Conservation (phyloP, 2,113 vertebrate species). For the Clarias gariepinus region DNA sequence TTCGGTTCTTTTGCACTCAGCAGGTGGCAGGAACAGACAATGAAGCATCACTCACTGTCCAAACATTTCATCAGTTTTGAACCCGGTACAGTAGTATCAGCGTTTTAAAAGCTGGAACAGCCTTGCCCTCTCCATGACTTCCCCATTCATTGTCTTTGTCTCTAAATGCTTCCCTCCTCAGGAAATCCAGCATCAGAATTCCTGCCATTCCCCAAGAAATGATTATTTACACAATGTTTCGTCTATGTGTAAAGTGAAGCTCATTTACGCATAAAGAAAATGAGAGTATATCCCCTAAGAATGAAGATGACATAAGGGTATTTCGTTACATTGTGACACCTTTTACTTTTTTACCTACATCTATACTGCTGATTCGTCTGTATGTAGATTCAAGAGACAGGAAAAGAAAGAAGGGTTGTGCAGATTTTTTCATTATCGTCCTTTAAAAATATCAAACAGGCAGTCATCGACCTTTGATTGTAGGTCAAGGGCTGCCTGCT, state of each 20-base stretch:
- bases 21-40: constrained; percentile 2
- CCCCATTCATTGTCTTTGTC: constrained; percentile 44
- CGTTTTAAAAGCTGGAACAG: constrained; percentile 34
- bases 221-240: constrained; percentile 7
- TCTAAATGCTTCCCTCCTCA: constrained; percentile 46
- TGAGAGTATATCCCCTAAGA: not conserved
- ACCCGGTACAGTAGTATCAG: not conserved
- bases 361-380: not conserved
- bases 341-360: not conserved
- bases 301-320: not conserved
- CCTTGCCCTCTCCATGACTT: constrained; percentile 6
- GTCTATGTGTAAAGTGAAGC: constrained; percentile 50
- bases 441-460: constrained; percentile 12
- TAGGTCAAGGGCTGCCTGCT: no score
- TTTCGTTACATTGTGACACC: not conserved
- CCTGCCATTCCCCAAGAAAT: constrained; percentile 53
- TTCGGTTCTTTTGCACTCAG: constrained; percentile 7
- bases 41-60: not conserved
- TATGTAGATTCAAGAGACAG: not conserved
- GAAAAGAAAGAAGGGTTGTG: not conserved
- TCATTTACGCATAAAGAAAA: constrained; percentile 47
- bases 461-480: not conserved
- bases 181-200: constrained; percentile 60
- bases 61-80: constrained; percentile 1
- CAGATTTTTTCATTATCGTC: not conserved